phyloP scores from a whole-genome alignment of 2,888 invertebrate species.

The Pachycephus smyrnensis region DNA sequence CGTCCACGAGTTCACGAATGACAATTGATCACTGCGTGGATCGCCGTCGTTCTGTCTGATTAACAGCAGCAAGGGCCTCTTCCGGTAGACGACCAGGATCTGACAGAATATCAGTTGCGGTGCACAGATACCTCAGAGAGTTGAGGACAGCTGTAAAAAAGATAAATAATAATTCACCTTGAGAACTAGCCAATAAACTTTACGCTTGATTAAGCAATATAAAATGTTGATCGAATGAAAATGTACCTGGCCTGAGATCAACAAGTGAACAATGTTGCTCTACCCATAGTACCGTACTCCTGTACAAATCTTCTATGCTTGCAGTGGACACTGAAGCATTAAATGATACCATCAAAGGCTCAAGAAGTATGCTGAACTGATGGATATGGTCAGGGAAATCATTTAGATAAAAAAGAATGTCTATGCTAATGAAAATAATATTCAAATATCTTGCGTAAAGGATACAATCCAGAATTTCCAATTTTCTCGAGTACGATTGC shows the following conservation, averaged over 20 bases:
- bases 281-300: constrained; percentile 93
- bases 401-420: constrained; percentile 2
- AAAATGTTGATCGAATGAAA: not conserved
- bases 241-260: constrained; percentile 90
- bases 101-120: constrained; percentile 91
- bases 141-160: constrained; percentile 86
- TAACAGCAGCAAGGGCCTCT: constrained; percentile 85
- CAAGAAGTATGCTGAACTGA: constrained; percentile 92
- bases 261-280: constrained; percentile 97
- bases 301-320: constrained; percentile 90
- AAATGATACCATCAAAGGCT: constrained; percentile 90
- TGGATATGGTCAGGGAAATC: not conserved
- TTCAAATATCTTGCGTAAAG: constrained; percentile 65
- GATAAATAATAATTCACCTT: constrained; percentile 5
- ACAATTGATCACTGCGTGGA: constrained; percentile 50
- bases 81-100: constrained; percentile 90
- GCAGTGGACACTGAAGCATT: constrained; percentile 92
- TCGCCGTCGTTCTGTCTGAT: constrained; percentile 53
- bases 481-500: constrained; percentile 86
- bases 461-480: constrained; percentile 99
- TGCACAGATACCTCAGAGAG: constrained; percentile 90
- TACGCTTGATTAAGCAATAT: not conserved
- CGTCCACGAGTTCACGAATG: not conserved
- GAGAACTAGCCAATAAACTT: no score
- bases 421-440: constrained; percentile 8